Conservation (phyloP, 2,888 invertebrate species). For the Apodemia hepburni region DNA sequence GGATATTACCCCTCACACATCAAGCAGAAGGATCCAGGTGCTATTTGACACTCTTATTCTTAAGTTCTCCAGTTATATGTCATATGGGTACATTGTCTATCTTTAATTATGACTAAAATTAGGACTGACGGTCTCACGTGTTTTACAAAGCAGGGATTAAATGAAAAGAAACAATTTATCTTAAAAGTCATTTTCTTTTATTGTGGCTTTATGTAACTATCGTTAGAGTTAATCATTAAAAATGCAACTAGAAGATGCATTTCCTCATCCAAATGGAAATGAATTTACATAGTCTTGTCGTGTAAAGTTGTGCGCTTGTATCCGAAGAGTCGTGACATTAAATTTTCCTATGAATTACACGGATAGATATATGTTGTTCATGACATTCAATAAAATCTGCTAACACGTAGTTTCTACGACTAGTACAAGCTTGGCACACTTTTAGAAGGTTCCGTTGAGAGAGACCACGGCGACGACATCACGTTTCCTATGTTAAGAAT, state of each 20-base stretch:
- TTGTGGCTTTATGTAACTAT: no score
- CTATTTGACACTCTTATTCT: no score
- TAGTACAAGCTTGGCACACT: conserved; percentile 67
- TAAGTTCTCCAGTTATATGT: no score
- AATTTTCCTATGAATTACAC: conserved; percentile 18
- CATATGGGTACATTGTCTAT: no score
- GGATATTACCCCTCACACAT: no score
- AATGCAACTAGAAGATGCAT: background rate
- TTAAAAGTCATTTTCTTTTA: no score
- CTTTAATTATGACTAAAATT: no score
- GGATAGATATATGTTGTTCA: conserved; percentile 23
- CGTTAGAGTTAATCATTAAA: background rate
- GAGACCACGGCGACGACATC: conserved; percentile 60
- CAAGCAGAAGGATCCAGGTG: no score
- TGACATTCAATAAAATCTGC: conserved; percentile 27
- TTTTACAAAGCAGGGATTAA: no score
- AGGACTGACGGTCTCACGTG: no score
- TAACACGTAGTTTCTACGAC: conserved; percentile 49
- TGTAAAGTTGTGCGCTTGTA: conserved; percentile 13
- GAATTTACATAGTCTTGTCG: background rate
- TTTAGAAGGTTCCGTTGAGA: conserved; percentile 59
- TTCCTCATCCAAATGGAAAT: background rate
- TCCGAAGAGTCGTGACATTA: conserved; percentile 10
- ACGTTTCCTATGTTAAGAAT: conserved; percentile 74
- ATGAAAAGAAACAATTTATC: no score